Evolutionary conservation across 35 echinoderm and acorn worm genomes (phyloP).

Genomic region (Apostichopus californicus): DNA sequence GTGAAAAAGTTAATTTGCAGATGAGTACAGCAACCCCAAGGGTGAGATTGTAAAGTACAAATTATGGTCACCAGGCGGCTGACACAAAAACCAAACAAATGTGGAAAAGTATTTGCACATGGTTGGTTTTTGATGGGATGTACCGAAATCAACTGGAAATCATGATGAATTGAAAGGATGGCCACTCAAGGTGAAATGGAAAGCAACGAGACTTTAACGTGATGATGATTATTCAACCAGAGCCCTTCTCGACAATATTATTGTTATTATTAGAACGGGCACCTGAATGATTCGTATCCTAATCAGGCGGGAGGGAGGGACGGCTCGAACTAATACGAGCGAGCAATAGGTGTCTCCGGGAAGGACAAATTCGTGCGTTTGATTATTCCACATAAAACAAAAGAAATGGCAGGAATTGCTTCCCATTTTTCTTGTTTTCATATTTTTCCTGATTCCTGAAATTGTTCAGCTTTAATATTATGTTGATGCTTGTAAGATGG

Average conservation of each 20-base stretch:
- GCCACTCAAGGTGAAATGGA: background rate
- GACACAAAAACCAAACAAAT: too few species aligned
- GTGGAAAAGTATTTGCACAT: background rate
- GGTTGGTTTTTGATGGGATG: background rate
- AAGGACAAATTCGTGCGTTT: background rate
- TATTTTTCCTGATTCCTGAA: too few species aligned
- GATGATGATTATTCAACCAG: background rate
- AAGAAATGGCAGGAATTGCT: background rate
- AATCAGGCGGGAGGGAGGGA: background rate
- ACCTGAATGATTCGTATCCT: background rate
- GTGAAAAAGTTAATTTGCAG: background rate
- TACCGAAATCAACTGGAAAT: background rate
- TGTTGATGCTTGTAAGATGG: too few species aligned
- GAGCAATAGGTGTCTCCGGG: background rate
- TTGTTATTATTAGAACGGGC: background rate
- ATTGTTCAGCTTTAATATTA: too few species aligned
- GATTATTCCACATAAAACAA: background rate
- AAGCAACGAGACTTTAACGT: background rate
- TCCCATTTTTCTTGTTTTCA: background rate
- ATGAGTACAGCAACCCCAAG: background rate
- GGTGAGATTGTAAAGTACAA: background rate
- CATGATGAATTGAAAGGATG: background rate
- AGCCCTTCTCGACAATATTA: background rate
- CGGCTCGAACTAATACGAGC: background rate
- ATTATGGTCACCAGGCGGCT: background rate